Conservation (phyloP, 2,113 vertebrate species). For the Alces alces region DNA sequence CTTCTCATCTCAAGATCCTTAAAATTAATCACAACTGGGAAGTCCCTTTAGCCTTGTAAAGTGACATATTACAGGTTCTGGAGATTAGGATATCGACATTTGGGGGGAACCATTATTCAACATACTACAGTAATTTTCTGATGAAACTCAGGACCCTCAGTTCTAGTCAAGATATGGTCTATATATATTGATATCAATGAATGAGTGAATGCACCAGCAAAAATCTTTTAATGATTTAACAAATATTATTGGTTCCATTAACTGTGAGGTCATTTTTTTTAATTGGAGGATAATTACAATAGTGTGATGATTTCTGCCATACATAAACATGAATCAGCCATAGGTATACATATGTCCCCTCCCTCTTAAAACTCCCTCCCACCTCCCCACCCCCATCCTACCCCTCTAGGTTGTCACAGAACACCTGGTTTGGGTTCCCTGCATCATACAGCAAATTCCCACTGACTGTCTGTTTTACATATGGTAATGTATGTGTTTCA, state of each 20-base stretch:
- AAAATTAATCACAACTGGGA: neutral
- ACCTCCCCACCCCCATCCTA: neutral
- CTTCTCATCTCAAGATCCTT: neutral
- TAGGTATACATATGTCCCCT: neutral
- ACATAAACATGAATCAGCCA: neutral
- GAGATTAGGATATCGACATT: neutral
- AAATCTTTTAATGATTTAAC: neutral
- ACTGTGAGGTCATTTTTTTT: neutral
- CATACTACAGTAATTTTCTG: neutral
- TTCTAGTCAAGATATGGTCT: neutral
- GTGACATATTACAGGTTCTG: neutral
- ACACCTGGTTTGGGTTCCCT: neutral
- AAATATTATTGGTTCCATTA: neutral
- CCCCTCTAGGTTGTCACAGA: neutral
- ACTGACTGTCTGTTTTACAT: neutral
- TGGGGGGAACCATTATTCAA: neutral
- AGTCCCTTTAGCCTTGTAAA: neutral
- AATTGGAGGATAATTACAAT: neutral
- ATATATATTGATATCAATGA: neutral
- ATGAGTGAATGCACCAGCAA: neutral
- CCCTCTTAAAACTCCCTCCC: neutral
- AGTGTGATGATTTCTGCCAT: neutral
- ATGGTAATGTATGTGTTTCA: neutral
- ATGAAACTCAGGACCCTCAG: neutral
- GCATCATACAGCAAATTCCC: neutral